These are phyloP conservation scores for Hypocryptadius cinnamomeus DNA, from an alignment of 2,113 vertebrate genomes.

Conservation along the genomic window DNA sequence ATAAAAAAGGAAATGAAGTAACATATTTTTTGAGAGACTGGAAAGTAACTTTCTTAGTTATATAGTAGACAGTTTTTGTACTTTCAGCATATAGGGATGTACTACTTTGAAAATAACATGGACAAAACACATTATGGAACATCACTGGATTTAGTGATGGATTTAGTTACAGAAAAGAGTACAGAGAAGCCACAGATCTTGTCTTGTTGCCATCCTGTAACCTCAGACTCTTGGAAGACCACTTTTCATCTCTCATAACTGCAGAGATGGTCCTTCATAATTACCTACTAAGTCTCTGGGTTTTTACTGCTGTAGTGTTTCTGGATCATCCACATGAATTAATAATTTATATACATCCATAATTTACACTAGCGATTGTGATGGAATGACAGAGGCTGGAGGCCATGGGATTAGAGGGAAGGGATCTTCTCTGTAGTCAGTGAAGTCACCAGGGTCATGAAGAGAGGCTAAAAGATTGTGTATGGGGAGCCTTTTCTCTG, in stretches of 20 bases:
- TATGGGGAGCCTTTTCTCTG: not conserved
- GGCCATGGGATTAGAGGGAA: not conserved
- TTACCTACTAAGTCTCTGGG: not conserved
- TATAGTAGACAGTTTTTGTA: not conserved
- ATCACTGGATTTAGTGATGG: not conserved
- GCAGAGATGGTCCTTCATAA: not conserved
- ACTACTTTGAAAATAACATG: not conserved
- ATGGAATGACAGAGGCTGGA: not conserved
- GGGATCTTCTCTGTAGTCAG: not conserved
- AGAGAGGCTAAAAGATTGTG: not conserved
- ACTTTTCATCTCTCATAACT: not conserved
- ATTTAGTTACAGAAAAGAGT: not conserved
- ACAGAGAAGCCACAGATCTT: not conserved
- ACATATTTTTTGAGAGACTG: not conserved
- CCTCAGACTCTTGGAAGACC: not conserved
- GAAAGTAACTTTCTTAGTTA: not conserved
- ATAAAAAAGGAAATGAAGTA: not conserved
- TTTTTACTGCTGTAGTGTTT: not conserved
- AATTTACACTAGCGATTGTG: not conserved
- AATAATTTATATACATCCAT: not conserved
- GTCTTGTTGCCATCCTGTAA: not conserved
- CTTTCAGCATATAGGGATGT: not conserved
- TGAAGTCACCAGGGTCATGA: not conserved
- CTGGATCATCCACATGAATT: not conserved
- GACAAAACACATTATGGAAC: not conserved